A percentile compares a stretch with the other conserved stretches of the same genome.
Evolutionary conservation across 2,113 vertebrate species (phyloP).

Genomic region (Catagonus wagneri): DNA sequence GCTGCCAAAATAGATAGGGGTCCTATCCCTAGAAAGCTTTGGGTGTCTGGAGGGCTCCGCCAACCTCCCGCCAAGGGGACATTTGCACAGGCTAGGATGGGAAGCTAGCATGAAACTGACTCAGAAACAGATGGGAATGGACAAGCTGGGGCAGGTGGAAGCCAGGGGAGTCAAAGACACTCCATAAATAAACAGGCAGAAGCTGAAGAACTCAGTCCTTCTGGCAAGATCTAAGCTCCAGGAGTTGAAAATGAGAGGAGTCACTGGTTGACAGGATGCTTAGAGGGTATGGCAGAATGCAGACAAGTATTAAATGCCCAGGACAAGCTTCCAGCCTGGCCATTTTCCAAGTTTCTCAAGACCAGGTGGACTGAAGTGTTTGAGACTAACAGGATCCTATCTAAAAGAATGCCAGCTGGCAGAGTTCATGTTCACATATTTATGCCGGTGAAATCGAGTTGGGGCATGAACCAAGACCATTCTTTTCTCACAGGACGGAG

Average conservation of each 20-base stretch:
- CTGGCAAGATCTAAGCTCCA: not conserved
- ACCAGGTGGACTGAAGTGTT: slow-evolving; percentile 17
- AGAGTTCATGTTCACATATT: not conserved
- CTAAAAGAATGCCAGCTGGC: slow-evolving; percentile 17
- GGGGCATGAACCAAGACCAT: not conserved
- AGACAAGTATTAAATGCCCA: not conserved
- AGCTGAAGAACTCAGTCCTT: not conserved
- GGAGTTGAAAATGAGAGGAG: not conserved
- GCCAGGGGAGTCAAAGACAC: not conserved
- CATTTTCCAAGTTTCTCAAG: not conserved
- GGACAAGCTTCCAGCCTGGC: not conserved
- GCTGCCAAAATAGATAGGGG: not conserved
- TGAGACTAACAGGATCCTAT: slow-evolving; percentile 41
- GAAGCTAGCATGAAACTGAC: not conserved
- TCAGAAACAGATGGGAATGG: not conserved
- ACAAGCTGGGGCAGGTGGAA: not conserved
- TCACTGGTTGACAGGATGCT: not conserved
- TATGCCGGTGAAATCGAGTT: not conserved
- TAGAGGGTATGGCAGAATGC: not conserved
- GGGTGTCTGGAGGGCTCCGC: not conserved
- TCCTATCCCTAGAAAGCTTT: not conserved
- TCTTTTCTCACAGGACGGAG: not conserved
- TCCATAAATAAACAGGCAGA: not conserved
- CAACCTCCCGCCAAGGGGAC: not conserved
- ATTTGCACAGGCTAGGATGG: not conserved